phyloP scores from a whole-genome alignment of 2,797 vertebrate genomes.

The Labeo calbasu region DNA sequence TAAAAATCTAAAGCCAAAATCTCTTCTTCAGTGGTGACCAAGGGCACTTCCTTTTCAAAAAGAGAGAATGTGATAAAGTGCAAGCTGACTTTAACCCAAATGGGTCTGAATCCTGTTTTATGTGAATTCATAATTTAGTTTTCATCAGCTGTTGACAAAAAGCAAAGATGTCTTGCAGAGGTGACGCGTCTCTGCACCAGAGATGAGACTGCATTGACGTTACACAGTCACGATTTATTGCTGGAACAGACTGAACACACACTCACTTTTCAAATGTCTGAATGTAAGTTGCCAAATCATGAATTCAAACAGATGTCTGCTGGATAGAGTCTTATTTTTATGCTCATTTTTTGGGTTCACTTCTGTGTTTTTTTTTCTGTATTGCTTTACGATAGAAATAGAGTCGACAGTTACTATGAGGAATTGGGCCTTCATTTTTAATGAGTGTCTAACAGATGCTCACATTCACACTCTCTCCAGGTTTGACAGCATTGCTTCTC shows the following conservation, averaged over 20 bases:
- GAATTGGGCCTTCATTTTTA: background rate
- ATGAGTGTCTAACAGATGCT: constrained; percentile 8
- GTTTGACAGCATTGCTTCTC: constrained; percentile 11
- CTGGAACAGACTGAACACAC: constrained; percentile 37
- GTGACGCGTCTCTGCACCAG: background rate
- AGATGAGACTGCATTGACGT: constrained; percentile 37
- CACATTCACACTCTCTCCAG: constrained; percentile 12
- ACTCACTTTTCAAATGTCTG: constrained; percentile 46
- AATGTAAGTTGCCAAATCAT: constrained; percentile 64
- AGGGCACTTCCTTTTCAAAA: constrained; percentile 30
- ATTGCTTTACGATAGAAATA: background rate
- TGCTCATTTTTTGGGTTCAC: constrained; percentile 27
- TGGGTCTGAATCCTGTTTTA: constrained; percentile 21
- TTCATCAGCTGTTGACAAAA: background rate
- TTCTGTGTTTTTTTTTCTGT: constrained; percentile 9
- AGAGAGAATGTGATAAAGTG: constrained; percentile 33
- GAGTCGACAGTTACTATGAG: background rate
- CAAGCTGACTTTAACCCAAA: constrained; percentile 10
- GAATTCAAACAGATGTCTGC: constrained; percentile 42
- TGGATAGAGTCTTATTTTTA: constrained; percentile 34
- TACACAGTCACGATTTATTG: constrained; percentile 10
- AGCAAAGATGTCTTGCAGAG: background rate
- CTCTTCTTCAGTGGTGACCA: constrained; percentile 16
- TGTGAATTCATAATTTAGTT: constrained; percentile 16
- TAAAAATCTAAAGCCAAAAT: constrained; percentile 49